Evolutionary conservation across 2,888 invertebrate genomes (phyloP), one percentile per base, ranked within the genome.

Genomic region (Euspilapteryx auroguttella): DNA sequence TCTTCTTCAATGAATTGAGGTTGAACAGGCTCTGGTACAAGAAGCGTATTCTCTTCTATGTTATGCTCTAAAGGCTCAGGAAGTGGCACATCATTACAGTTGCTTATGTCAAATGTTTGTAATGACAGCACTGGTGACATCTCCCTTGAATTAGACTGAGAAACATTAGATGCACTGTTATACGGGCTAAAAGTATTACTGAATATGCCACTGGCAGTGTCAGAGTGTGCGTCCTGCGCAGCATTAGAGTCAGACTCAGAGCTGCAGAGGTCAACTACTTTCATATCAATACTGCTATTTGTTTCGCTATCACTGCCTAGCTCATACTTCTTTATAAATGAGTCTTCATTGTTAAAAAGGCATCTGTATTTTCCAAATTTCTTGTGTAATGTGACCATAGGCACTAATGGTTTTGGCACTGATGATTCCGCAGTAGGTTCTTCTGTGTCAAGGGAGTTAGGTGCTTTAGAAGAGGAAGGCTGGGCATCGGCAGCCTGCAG

Each of bases 351-450:
- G 36, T 63, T 65, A 34, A 75, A 59, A 11, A 79, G 47, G 42
- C 75, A 78, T 20, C 79, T 55, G 42, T 78, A 79, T 51, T 79
- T 79, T 23, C 80, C 79, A 43, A 80, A 79, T 42, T 79, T 79
- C 41, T 80, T 80, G 44, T 79, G 79, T 31, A 64, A 42, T 30
- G 61, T 64, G 39, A 71, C 56, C 26, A 55, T 37, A 35, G 62
- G 63, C 25, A 55, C 45, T 40, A 44, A 49, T 28, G 53, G 42
- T 36, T 59, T 62, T 37, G 20, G 38, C 33, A n/a, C n/a, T n/a
- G n/a, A n/a, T n/a, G n/a, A n/a, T n/a, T n/a, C n/a, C n/a, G n/a
- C n/a, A n/a, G n/a, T n/a, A n/a, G n/a, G n/a, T n/a, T n/a, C n/a
- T n/a, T n/a, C n/a, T n/a, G n/a, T n/a, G n/a, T n/a, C n/a, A n/a